phyloP scores from a whole-genome alignment of 2,113 vertebrate genomes.

The Thryonomys swinderianus region DNA sequence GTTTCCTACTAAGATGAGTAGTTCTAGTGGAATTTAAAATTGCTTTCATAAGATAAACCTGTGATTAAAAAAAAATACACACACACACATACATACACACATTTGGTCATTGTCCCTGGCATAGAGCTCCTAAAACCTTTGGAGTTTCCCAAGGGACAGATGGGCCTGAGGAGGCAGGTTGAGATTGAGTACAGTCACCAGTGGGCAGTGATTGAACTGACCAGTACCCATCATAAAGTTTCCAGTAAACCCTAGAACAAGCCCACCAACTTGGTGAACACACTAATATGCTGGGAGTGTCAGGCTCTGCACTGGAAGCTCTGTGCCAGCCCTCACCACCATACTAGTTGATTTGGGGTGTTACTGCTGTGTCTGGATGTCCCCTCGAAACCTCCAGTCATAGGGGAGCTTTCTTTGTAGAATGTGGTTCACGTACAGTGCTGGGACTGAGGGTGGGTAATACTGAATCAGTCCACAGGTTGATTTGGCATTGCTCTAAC shows the following conservation, averaged over 20 bases:
- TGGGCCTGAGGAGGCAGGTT: neutral
- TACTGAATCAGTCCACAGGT: no score
- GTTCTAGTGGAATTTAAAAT: conserved; percentile 29
- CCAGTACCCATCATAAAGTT: neutral
- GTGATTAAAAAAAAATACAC: neutral
- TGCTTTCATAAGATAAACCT: conserved; percentile 15
- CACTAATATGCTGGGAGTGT: neutral
- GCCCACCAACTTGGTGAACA: neutral
- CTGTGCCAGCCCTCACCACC: fast-evolving
- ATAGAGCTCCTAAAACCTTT: neutral
- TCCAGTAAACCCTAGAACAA: neutral
- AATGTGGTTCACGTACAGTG: neutral
- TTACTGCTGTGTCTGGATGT: neutral
- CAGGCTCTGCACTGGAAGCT: neutral
- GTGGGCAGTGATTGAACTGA: neutral
- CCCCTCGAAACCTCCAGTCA: neutral
- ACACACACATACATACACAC: no score
- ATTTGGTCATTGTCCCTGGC: neutral
- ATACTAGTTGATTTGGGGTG: neutral
- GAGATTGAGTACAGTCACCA: neutral
- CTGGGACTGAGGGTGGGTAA: neutral
- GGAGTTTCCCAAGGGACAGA: neutral
- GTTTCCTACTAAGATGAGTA: neutral
- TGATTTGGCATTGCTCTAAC: neutral
- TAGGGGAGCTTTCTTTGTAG: neutral